These are phyloP conservation scores for Myocastor coypus DNA, from an alignment of 2,113 vertebrate species.

Conservation along the genomic window DNA sequence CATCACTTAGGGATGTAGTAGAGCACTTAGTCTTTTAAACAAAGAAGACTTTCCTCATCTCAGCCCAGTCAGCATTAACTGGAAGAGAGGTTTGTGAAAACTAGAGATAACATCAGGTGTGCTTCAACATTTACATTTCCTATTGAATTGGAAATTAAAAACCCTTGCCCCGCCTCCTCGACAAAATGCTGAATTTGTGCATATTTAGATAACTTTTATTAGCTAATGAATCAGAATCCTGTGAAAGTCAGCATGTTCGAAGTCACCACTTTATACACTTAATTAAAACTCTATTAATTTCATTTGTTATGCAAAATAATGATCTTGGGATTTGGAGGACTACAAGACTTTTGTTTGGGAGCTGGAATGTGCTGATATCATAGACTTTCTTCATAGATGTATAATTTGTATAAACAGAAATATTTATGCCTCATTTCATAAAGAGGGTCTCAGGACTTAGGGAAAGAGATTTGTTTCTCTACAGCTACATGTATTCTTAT, in stretches of 20 bases:
- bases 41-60: neutral
- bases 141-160: constrained; percentile 61
- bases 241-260: constrained; percentile 72
- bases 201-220: constrained; percentile 72
- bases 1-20: neutral
- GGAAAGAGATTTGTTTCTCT: neutral
- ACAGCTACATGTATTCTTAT: neutral
- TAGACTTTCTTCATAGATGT: neutral
- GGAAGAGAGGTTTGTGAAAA: constrained; percentile 58
- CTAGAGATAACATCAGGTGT: constrained; percentile 55
- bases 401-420: neutral
- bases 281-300: constrained; percentile 77
- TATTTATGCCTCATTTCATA: neutral
- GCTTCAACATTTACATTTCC: constrained; percentile 62
- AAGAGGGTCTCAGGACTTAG: neutral
- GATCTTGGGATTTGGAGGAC: constrained; percentile 65
- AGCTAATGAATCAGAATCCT: constrained; percentile 66
- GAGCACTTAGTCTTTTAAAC: constrained; percentile 9
- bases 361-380: constrained; percentile 30
- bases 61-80: neutral
- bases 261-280: constrained; percentile 69
- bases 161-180: neutral
- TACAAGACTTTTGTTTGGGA: constrained; percentile 49
- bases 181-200: constrained; percentile 54
- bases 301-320: constrained; percentile 72